These are phyloP conservation scores for Eretmochelys imbricata DNA, from an alignment of 2,113 vertebrate genomes.

Conservation along the genomic window DNA sequence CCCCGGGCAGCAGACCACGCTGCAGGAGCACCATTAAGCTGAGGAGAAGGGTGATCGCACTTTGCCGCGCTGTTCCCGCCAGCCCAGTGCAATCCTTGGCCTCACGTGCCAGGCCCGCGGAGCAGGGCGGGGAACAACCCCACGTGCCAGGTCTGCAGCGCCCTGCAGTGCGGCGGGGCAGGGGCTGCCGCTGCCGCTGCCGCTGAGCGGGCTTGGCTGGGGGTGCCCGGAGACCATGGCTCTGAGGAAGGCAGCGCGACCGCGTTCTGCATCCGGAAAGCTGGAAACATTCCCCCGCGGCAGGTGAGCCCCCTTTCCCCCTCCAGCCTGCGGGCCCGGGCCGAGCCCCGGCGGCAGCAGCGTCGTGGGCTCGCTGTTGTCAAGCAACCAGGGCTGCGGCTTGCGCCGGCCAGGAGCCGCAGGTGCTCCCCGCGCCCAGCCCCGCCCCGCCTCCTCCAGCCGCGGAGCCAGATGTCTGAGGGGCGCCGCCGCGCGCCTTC, in stretches of 20 bases:
- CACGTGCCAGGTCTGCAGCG: not conserved
- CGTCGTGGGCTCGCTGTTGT: conserved; percentile 69
- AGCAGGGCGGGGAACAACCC: not conserved
- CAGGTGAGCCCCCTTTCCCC: conserved; percentile 76
- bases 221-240: conserved; percentile 40
- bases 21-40: rapidly evolving
- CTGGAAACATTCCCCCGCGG: conserved; percentile 73
- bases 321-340: too few relatives aligned
- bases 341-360: not conserved
- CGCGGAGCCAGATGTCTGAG: not conserved
- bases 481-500: not conserved
- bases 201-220: not conserved
- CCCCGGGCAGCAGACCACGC: too few relatives aligned
- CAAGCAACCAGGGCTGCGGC: conserved; percentile 57
- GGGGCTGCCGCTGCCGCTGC: not conserved
- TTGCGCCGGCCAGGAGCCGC: not conserved
- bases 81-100: not conserved
- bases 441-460: not conserved
- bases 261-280: conserved; percentile 79
- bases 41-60: rapidly evolving
- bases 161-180: not conserved
- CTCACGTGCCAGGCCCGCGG: rapidly evolving
- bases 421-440: too few relatives aligned
- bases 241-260: conserved; percentile 62
- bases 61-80: not conserved